Evolutionary conservation across 2,797 vertebrate genomes (phyloP).

Genomic region (Crenichthys baileyi): DNA sequence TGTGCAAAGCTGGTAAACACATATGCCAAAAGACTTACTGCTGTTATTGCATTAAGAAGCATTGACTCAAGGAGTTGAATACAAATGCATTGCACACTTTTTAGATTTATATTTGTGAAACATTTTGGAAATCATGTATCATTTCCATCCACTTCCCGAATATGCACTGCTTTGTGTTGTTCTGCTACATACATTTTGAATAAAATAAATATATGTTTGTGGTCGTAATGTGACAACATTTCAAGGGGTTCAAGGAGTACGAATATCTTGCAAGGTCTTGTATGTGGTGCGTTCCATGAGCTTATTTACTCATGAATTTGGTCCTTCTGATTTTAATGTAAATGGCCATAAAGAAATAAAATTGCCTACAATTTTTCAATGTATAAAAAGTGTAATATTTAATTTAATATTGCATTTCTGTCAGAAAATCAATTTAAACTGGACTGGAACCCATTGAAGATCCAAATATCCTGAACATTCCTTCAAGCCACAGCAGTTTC

Average conservation of each 20-base stretch:
- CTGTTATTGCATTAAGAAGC: not conserved
- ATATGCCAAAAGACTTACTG: not conserved
- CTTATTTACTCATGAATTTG: not conserved
- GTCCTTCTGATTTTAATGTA: not conserved
- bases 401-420: not conserved
- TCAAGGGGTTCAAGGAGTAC: not conserved
- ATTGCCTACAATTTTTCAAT: not conserved
- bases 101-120: not conserved
- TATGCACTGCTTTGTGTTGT: not conserved
- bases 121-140: not conserved
- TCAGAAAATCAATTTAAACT: not conserved
- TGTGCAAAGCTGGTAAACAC: not conserved
- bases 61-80: not conserved
- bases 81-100: not conserved
- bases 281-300: not conserved
- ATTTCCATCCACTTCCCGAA: no score
- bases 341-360: not conserved
- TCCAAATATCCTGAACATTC: not conserved
- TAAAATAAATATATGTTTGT: not conserved
- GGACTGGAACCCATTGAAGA: not conserved
- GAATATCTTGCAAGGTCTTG: not conserved
- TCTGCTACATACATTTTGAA: not conserved
- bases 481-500: not conserved
- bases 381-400: not conserved
- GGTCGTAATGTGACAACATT: not conserved